Base-by-base conservation (phyloP, 2,888 invertebrate species). In the Brachynemurus nebulosus region DNA sequence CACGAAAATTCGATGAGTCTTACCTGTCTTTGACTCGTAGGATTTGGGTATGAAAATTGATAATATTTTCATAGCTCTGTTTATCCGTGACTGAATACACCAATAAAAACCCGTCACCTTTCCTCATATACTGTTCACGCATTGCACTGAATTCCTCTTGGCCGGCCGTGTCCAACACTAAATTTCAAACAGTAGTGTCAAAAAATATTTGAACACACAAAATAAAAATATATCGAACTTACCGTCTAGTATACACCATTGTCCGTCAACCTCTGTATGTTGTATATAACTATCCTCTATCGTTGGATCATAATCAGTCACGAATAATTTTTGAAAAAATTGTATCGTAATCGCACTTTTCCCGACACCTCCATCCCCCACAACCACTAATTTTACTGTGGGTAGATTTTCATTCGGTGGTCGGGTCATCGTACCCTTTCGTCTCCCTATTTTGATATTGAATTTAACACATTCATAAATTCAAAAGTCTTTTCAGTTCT, bases 291-390 rank as follows among this genome's bases (percentile, higher is more conserved):
- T 90, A 63, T 93, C 92, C 66, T 93, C 92, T 49, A 93, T 93
- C 14, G 93, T 93, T 6, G 93, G 93, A 67, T 93, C 93, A 58
- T 93, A 93, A 64, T 92, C 92, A 1, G 89, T 88, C 49, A 92
- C 88, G 63, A 93, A 93, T 57, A 91, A 71, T 64, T 90, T 90
- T 67, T 93, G 92, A 65, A 93, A 92, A 68, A 90, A 89, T 68
- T 93, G 89, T 60, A 91, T 92, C n/a, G 93, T 93, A 55, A 93
- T 78, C n/a, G 91, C 90, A 56, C 88, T 88, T 69, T 93, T 93
- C 50, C 92, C 92, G 45, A 93, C 92, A 52, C 92, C 92, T 50
- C 92, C 93, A 66, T 91, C 91, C 4, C 92, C 92, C 16, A 92
- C 90, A 50, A 93, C 92, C 49, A 92, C 92, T 59, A 92, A 64